Evolutionary conservation across 2,888 invertebrate species (phyloP), one percentile per base, ranked within the genome.

Genomic region (Xanthorhoe spadicearia): DNA sequence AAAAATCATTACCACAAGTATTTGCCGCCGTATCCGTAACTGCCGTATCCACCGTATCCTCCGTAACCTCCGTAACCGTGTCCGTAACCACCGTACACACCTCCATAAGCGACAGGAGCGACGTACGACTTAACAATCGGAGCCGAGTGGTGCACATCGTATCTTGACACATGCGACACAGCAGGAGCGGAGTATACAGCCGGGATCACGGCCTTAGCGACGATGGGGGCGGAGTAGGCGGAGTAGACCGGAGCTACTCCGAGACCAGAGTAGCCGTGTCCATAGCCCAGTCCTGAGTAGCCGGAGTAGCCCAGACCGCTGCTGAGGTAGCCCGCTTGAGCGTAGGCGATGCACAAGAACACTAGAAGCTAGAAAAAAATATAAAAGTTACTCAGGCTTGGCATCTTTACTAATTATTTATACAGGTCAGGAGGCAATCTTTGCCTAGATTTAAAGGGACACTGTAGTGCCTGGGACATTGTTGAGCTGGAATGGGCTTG

Each of bases 101-200:
- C 74, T 8, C 77, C 76, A 57, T 83, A 81, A 2, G 75, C 69
- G 1, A 81, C 66, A 7, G 83, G 80, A 0, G 82, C 73, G 1
- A 76, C 76, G 54, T 82, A 83, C 2, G 84, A 77, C 58, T 79
- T 81, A 23, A 82, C 74, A 13, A 82, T 32, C 0, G 84, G 83
- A 2, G 84, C 71, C 0, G 82, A 77, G 65, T 85, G 86, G 2
- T 84, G 85, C 0, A 85, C 77, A 68, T 82, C 82, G 72, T 85
- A 85, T 54, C 84, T 84, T 1, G 86, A 86, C 0, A 86, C 83
- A 10, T 80, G 76, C 0, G 87, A 87, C 13, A 86, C 52, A 0
- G 86, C 86, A 35, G 79, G 83, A 2, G 81, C 74, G 46, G 81
- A 74, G 5, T 82, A 78, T n/a, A 77, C 71, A 35, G 79, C 70